Evolutionary conservation across 2,888 invertebrate species (phyloP), one percentile per base, ranked within the genome.

Genomic region (Ypsolopha scabrella): DNA sequence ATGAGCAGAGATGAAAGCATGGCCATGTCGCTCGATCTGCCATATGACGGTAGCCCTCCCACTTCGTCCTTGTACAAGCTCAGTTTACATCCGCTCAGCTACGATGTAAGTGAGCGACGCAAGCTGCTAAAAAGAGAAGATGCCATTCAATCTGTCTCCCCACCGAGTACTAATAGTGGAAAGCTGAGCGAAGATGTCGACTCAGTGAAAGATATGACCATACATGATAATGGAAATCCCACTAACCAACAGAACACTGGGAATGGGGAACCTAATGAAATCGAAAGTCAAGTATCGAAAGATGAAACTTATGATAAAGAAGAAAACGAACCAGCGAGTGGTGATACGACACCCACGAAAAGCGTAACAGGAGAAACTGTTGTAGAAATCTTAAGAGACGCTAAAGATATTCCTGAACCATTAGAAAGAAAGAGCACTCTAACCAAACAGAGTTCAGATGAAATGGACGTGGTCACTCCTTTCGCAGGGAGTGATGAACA

Each of bases 61-160:
- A 70, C 10, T 10, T 34, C 35, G 9, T 39, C 49, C 33, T 41
- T 33, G 8, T 33, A 10, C 39, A n/a, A n/a, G 24, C 11, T 13
- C 8, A 86, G 81, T 59, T 67, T 85, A 51, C 85, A 83, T 59
- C 82, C 86, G 6, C 61, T 80, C 49, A 77, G 81, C 46, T 76
- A 79, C 53, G 80, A 83, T 57, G 77, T 70, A 59, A 82, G 67
- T 55, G 85, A 86, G 64, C 71, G 75, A 51, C 69, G 87, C 54
- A 87, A 86, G 57, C 82, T 77, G 57, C 63, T 87, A 49, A 87
- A 82, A 67, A 67, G 87, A 54, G 87, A 87, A 68, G 86, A 87
- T 57, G 87, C 87, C n/a, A 70, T 87, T 51, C 87, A 87, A 58
- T 80, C 87, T 7, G 65, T 83, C 52, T 82, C 87, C 6, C 87